Evolutionary conservation across 2,113 vertebrate species (phyloP).

Genomic region (Onychostruthus taczanowskii): DNA sequence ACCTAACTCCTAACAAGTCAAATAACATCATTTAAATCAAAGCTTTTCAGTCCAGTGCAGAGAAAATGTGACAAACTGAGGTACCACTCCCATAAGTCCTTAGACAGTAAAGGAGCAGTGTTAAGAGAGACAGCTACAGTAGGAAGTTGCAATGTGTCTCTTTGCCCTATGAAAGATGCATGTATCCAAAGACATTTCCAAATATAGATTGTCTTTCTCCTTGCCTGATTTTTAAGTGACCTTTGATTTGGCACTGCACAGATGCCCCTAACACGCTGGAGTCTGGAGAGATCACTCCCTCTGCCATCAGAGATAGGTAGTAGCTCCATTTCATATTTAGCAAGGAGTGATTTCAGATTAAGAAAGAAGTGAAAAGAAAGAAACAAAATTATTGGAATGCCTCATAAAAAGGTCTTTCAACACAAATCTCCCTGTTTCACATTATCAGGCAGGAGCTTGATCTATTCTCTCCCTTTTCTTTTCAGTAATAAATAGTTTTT

Average conservation of each 20-base stretch:
- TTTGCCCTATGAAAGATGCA: fast-evolving
- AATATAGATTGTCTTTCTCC: neutral
- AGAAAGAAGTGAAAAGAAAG: neutral
- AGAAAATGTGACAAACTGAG: neutral
- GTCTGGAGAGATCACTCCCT: neutral
- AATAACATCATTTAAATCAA: neutral
- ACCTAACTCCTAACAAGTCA: neutral
- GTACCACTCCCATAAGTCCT: neutral
- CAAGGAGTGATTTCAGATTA: neutral
- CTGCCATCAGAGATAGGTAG: neutral
- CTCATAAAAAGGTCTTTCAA: neutral
- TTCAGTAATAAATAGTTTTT: neutral
- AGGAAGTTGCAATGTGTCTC: neutral
- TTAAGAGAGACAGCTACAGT: neutral
- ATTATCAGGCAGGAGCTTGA: neutral
- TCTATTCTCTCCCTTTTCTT: neutral
- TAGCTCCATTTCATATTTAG: neutral
- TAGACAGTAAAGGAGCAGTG: neutral
- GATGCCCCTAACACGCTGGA: fast-evolving
- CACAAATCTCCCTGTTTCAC: neutral
- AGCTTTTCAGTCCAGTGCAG: neutral
- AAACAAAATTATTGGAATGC: neutral
- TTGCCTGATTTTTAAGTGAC: neutral
- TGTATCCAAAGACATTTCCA: fast-evolving
- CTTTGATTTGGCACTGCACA: neutral